Evolutionary conservation across 2,113 vertebrate genomes (phyloP), one percentile per base, ranked within the genome.

Genomic region (Odontesthes bonariensis): DNA sequence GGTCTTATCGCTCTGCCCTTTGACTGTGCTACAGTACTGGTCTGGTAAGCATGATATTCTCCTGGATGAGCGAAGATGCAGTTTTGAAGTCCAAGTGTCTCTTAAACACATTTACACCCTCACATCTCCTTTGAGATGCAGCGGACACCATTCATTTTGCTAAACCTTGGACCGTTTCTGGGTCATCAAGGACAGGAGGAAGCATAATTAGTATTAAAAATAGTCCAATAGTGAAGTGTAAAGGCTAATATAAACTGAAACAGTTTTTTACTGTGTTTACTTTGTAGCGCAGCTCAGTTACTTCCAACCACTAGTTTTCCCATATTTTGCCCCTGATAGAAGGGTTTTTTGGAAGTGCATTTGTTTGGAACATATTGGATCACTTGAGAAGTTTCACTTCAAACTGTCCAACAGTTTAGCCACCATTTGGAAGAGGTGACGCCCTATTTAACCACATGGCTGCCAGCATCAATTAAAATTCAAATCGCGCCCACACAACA

Each of bases 381-480:
- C 11, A 8, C 16, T 32, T 56, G 14, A 70, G 10, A 64, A 46
- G 49, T 70, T 62, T 51, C 6, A 5, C 23, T 52, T 27, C 22
- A 55, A 35, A 23, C 14, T 59, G 32, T 33, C 13, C 17, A n/a
- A 27, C 11, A 32, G 20, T n/a, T 12, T 16, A 17, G 65, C 47
- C 22, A 60, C 19, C 57, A 42, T 74, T 61, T 60, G 60, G 62
- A 35, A 57, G 83, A 72, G 33, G 52, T 72, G 69, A 57, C 72
- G 32, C 32, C 58, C 54, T 22, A 44, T 83, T 79, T 51, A 75
- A 57, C 63, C 55, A 54, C 42, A 60, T 42, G 38, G 58, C 19
- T 59, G 60, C 65, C 65, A 66, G 20, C 42, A 32, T 55, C 68
- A 52, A 88, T 86, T 79, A 56, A 71, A 79, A 86, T 66, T 61